Percentiles rank a stretch among this genome's conserved stretches.
phyloP scores from a whole-genome alignment of 2,888 invertebrate genomes.

The Acleris literana region DNA sequence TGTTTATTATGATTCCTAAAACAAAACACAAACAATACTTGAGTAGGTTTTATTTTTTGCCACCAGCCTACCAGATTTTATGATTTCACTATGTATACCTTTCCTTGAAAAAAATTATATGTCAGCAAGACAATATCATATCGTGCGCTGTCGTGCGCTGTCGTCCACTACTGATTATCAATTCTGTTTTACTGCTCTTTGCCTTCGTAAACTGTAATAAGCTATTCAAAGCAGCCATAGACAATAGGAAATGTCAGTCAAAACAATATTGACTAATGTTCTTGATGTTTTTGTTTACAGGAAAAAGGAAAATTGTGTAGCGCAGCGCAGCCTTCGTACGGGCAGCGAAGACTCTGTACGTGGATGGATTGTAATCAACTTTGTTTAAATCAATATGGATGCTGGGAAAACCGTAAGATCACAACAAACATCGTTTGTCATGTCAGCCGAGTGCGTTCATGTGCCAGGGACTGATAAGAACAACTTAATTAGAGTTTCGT shows the following conservation, averaged over 20 bases:
- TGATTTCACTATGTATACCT: no score
- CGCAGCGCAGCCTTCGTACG: conserved; percentile 12
- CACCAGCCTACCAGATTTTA: no score
- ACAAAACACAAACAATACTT: no score
- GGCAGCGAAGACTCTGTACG: conserved; percentile 6
- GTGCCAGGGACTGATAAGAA: no score
- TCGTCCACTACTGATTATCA: background rate
- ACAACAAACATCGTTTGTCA: background rate
- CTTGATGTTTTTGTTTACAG: conserved; percentile 15
- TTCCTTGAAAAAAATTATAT: no score
- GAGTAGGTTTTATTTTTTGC: no score
- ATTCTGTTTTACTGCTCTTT: conserved; percentile 10
- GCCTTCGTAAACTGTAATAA: conserved; percentile 22
- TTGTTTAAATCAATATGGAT: conserved; percentile 18
- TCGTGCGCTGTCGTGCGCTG: background rate
- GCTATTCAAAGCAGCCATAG: conserved; percentile 21
- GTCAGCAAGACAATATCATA: no score
- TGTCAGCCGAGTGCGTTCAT: no score
- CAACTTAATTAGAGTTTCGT: no score
- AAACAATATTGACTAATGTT: conserved; percentile 11
- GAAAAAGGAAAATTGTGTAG: conserved; percentile 22
- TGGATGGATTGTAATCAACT: conserved; percentile 16
- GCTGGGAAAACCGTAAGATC: conserved; percentile 9
- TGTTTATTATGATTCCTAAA: no score
- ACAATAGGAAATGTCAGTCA: conserved; percentile 23